Evolutionary conservation across 2,888 invertebrate species (phyloP), one percentile per base, ranked within the genome.

Genomic region (Pterostichus madidus): DNA sequence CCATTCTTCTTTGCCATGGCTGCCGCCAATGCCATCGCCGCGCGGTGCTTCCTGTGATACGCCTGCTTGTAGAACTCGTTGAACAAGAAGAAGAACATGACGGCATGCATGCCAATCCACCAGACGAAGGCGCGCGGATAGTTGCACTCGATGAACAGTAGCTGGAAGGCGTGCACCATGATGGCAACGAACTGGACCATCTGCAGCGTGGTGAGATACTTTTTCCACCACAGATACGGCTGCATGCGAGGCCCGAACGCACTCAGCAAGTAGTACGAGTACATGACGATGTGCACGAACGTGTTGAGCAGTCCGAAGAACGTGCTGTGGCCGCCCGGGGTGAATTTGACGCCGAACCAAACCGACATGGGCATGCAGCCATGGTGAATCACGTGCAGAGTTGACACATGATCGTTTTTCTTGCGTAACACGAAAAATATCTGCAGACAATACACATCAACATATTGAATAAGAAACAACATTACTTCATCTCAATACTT

Each of bases 201-300:
- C 92, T 98, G 98, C 87, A 98, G 92, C 76, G 94, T 94, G 32
- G 98, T 98, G 88, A 98, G 93, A 90, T 98, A 97, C 89, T 95
- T 97, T 92, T 98, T 98, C 98, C 98, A 98, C 98, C 98, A 98
- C 85, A 98, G 92, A 89, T 95, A 98, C 87, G 93, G 94, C 90
- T 96, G 95, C 90, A 96, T 93, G 77, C 93, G 92, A 6, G 98
- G 98, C 83, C 98, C 98, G 91, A 98, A 92, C 44, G 98, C 98
- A 73, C 98, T 94, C 88, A 98, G 91, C 92, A 98, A 92, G 89
- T 98, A 98, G 91, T 98, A 99, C 5, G 94, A 92, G 91, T 99
- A 98, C 98, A 99, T 99, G 86, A 98, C 92, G 87, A 98, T 95
- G 91, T 99, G 98, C n/a, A 99, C 98, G 90, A 98, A 98, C 0